A percentile compares a stretch with the other conserved stretches of the same genome.
Conservation (phyloP, 2,113 vertebrate genomes). For the Nicator chloris region DNA sequence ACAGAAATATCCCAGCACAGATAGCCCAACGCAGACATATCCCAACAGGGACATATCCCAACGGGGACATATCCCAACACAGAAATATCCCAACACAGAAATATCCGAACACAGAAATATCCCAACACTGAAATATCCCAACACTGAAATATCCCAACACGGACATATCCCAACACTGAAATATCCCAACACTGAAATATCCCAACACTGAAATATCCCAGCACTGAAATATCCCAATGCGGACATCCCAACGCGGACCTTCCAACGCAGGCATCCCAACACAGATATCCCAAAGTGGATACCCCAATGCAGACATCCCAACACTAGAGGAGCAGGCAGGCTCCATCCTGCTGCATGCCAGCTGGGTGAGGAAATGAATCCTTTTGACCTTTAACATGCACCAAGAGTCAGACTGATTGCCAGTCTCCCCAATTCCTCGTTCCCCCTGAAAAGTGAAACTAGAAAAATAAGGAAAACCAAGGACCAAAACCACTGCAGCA, state of each 20-base stretch:
- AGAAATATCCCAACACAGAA: neutral
- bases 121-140: neutral
- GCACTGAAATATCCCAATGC: neutral
- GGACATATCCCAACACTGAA: neutral
- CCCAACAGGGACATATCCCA: too few relatives aligned
- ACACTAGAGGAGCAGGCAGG: neutral
- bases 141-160: neutral
- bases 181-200: rapidly evolving
- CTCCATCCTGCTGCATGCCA: neutral
- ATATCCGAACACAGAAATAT: too few relatives aligned
- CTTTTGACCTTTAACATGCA: neutral
- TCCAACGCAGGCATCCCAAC: neutral
- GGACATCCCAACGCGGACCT: too few relatives aligned
- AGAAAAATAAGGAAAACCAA: neutral
- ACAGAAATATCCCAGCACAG: rapidly evolving
- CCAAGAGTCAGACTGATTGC: neutral
- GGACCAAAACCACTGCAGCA: neutral
- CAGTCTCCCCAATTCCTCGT: neutral
- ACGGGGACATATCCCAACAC: too few relatives aligned
- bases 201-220: neutral
- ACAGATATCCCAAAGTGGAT: rapidly evolving
- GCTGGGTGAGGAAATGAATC: neutral
- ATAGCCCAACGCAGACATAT: too few relatives aligned
- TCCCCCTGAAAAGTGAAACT: neutral
- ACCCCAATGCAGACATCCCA: rapidly evolving